Evolutionary conservation across 2,113 vertebrate genomes (phyloP).

Genomic region (Larimichthys polyactis): DNA sequence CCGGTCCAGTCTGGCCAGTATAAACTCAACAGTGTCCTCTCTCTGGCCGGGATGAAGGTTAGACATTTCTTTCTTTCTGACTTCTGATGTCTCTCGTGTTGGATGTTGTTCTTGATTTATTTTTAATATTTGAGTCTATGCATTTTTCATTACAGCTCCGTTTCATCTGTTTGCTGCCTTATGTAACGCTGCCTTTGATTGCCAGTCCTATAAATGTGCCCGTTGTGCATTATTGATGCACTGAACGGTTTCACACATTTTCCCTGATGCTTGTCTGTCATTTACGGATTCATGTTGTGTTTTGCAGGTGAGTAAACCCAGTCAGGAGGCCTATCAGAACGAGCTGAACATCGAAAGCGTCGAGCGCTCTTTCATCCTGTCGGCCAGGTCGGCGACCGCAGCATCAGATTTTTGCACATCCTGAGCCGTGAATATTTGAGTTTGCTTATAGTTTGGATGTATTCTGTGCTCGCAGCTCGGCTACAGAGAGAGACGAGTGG

Average conservation of each 20-base stretch:
- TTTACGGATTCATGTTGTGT: background rate
- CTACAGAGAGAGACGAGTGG: slow-evolving; percentile 96
- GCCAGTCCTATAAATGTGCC: background rate
- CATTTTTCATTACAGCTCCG: background rate
- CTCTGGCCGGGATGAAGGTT: slow-evolving; percentile 98
- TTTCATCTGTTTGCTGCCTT: background rate
- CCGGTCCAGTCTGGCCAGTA: slow-evolving; percentile 96
- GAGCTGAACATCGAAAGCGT: slow-evolving; percentile 99
- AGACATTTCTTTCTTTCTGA: slow-evolving; percentile 12
- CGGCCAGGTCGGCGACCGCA: slow-evolving; percentile 88
- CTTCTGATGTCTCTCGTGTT: background rate
- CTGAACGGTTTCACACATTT: background rate
- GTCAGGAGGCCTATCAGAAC: slow-evolving; percentile 98
- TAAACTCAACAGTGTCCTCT: slow-evolving; percentile 98
- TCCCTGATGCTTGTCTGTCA: background rate
- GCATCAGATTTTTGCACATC: background rate
- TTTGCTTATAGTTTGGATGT: background rate
- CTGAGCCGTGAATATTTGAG: background rate
- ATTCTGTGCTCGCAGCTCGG: slow-evolving; percentile 87
- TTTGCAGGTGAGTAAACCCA: slow-evolving; percentile 94
- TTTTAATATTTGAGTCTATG: no score
- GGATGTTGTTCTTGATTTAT: no score
- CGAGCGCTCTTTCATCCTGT: slow-evolving; percentile 98
- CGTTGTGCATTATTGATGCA: background rate
- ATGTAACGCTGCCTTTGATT: background rate